Evolutionary conservation across 2,113 vertebrate genomes (phyloP).

Genomic region (Marcusenius ussheri): DNA sequence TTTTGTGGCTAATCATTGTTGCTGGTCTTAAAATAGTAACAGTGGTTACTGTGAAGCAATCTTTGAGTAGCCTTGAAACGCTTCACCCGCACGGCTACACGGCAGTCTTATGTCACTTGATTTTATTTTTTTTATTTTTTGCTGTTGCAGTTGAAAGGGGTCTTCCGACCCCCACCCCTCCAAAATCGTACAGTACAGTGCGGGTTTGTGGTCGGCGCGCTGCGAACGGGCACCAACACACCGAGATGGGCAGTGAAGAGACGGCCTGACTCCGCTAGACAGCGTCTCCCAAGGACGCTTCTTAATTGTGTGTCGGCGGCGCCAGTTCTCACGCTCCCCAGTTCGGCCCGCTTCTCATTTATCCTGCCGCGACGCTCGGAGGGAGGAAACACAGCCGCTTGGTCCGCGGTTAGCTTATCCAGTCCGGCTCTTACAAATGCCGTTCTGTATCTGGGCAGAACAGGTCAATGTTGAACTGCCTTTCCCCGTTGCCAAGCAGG

Average conservation of each 20-base stretch:
- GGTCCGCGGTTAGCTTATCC: neutral
- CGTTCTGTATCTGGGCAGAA: slow-evolving; percentile 11
- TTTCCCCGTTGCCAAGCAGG: neutral
- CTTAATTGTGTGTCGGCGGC: slow-evolving; percentile 16
- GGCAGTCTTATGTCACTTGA: neutral
- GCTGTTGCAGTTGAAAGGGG: slow-evolving; percentile 1
- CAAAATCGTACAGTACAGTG: slow-evolving; percentile 30
- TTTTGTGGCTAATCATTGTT: neutral
- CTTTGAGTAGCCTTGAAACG: neutral
- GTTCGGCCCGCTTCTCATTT: slow-evolving; percentile 5
- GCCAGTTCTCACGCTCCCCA: neutral
- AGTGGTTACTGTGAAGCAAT: neutral
- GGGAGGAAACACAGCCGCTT: slow-evolving; percentile 9
- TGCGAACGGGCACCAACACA: slow-evolving; percentile 20
- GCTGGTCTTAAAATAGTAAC: neutral
- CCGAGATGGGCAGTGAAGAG: slow-evolving; percentile 31
- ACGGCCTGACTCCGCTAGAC: slow-evolving; percentile 16
- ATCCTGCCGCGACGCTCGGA: slow-evolving; percentile 20
- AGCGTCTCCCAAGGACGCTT: slow-evolving; percentile 22
- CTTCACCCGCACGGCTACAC: neutral
- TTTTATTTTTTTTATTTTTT: neutral
- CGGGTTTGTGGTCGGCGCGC: slow-evolving; percentile 31
- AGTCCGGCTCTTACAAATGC: neutral
- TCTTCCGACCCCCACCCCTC: neutral
- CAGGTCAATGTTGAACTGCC: neutral